Percentiles rank a stretch among this genome's conserved stretches.
These are phyloP conservation scores for Metopolophium dirhodum DNA, from an alignment of 1,140 invertebrate species.

Conservation along the genomic window DNA sequence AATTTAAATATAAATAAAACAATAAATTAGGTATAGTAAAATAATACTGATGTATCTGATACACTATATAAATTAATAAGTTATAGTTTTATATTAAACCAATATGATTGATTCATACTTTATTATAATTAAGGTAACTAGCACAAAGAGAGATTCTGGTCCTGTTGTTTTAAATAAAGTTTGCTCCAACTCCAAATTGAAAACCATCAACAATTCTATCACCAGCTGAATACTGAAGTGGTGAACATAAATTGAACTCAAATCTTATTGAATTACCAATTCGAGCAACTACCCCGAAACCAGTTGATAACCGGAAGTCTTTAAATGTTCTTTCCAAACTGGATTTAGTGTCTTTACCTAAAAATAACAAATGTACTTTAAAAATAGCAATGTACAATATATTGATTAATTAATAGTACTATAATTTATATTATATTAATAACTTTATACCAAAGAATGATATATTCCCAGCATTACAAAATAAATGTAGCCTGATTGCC, in stretches of 20 bases:
- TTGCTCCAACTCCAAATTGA: conserved; percentile 74
- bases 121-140: not conserved
- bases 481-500: conserved; percentile 77
- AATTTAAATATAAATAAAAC: not conserved
- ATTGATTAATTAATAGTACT: not conserved
- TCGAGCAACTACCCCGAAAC: conserved; percentile 77
- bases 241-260: conserved; percentile 85
- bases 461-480: conserved; percentile 83
- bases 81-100: not conserved
- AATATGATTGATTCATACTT: not conserved
- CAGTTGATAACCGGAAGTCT: conserved; percentile 71
- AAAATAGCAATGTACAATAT: not conserved
- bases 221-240: conserved; percentile 67
- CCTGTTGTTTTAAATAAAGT: conserved; percentile 18
- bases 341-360: conserved; percentile 9
- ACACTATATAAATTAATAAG: not conserved
- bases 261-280: conserved; percentile 79
- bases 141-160: not conserved
- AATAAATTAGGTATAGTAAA: conserved; percentile 2
- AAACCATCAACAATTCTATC: conserved; percentile 69
- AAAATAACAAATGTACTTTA: not conserved
- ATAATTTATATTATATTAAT: conserved; percentile 60
- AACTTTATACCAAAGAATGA: conserved; percentile 64
- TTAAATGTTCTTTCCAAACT: conserved; percentile 63
- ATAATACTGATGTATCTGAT: conserved; percentile 27